phyloP scores from a whole-genome alignment of 2,797 vertebrate species.

The Sebastes hubbsi region DNA sequence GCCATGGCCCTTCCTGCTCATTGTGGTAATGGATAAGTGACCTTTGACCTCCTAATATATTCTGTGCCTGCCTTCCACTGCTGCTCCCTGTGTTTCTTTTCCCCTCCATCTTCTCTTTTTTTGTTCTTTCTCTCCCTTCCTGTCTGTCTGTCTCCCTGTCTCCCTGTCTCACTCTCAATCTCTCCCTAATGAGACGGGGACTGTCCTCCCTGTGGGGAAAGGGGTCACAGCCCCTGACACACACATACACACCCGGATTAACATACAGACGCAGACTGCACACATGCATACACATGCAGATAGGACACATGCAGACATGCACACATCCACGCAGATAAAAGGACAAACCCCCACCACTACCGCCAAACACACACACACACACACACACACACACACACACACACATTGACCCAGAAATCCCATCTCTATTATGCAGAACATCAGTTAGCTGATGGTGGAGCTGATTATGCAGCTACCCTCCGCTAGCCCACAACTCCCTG shows the following conservation, averaged over 20 bases:
- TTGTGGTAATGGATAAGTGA: constrained; percentile 65
- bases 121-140: constrained; percentile 17
- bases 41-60: constrained; percentile 65
- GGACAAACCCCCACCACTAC: constrained; percentile 43
- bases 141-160: constrained; percentile 13
- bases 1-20: constrained; percentile 48
- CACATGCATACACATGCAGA: constrained; percentile 57
- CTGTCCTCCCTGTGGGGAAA: constrained; percentile 67
- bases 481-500: constrained; percentile 74
- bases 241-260: constrained; percentile 28
- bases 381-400: constrained; percentile 32
- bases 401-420: constrained; percentile 76
- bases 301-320: constrained; percentile 60
- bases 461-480: constrained; percentile 81
- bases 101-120: constrained; percentile 24
- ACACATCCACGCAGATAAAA: constrained; percentile 68
- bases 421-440: constrained; percentile 80
- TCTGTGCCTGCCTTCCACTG: constrained; percentile 40
- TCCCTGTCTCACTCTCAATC: constrained; percentile 53
- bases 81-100: constrained; percentile 40
- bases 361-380: constrained; percentile 26
- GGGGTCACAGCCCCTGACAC: constrained; percentile 61
- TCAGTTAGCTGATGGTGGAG: constrained; percentile 79
- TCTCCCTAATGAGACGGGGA: constrained; percentile 73
- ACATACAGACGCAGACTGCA: constrained; percentile 38